Evolutionary conservation across 92 coral and sea anemone genomes (phyloP).

Genomic region (Epizoanthus rinbou): DNA sequence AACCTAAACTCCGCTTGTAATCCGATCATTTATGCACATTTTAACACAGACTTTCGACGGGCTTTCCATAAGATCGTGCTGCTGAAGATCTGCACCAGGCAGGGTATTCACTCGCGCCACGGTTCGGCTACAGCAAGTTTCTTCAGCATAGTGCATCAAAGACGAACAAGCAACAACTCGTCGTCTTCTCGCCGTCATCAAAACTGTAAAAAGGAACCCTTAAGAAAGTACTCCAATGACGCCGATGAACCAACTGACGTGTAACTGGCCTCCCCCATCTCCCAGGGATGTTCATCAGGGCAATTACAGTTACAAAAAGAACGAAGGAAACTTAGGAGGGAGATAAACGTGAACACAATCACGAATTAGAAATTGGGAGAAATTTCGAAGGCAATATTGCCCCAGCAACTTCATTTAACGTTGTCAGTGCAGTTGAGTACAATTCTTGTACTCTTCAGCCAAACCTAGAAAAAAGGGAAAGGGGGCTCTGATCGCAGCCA

Average conservation of each 20-base stretch:
- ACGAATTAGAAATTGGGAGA: too few species aligned
- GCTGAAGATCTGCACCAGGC: slow-evolving; percentile 31
- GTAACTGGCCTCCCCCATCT: background rate
- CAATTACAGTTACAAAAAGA: too few species aligned
- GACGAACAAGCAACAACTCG: background rate
- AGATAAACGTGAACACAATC: too few species aligned
- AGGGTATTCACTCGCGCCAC: background rate
- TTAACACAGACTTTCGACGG: slow-evolving; percentile 84
- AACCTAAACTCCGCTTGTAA: slow-evolving; percentile 91
- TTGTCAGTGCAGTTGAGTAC: too few species aligned
- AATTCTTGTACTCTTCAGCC: too few species aligned
- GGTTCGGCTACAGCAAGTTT: slow-evolving; percentile 19
- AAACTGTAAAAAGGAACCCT: background rate
- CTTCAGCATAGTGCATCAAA: background rate
- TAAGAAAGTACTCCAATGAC: background rate
- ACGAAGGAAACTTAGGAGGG: too few species aligned
- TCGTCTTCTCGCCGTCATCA: background rate
- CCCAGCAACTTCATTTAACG: too few species aligned
- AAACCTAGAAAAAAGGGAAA: too few species aligned
- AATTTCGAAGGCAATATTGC: too few species aligned
- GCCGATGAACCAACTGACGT: slow-evolving; percentile 26
- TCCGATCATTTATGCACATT: slow-evolving; percentile 96
- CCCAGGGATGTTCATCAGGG: too few species aligned
- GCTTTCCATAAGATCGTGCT: slow-evolving; percentile 84
- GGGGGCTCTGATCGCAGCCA: too few species aligned